These are phyloP conservation scores for Heliothis subflexa DNA, from an alignment of 1,140 invertebrate genomes.

Conservation along the genomic window DNA sequence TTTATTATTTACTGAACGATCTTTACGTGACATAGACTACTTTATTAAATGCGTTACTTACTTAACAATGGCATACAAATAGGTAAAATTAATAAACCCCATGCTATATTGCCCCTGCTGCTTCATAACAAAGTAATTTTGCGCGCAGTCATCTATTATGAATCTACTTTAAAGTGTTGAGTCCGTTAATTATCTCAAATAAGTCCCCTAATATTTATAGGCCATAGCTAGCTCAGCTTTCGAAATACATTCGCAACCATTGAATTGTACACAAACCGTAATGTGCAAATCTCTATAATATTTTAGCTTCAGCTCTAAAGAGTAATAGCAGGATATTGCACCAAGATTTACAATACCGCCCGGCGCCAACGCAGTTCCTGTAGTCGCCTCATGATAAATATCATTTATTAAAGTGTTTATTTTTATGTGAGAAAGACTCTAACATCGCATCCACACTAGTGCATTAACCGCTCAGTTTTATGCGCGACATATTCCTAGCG, in stretches of 20 bases:
- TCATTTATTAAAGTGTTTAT: conserved; percentile 21
- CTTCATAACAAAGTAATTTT: no score
- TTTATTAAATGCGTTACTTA: conserved; percentile 33
- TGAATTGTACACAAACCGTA: conserved; percentile 16
- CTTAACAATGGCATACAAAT: neutral
- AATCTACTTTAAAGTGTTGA: neutral
- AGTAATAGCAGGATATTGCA: conserved; percentile 41
- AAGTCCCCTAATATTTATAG: conserved; percentile 2
- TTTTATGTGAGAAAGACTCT: conserved; percentile 1
- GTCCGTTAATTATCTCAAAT: neutral
- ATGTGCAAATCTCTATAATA: conserved; percentile 43
- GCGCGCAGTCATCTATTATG: no score
- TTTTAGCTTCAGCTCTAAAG: conserved; percentile 25
- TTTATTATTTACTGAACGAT: conserved; percentile 58
- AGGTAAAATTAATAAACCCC: neutral
- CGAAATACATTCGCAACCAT: conserved; percentile 12
- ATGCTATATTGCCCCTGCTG: no score
- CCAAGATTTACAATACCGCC: conserved; percentile 38
- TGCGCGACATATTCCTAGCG: no score
- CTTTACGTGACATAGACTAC: conserved; percentile 38
- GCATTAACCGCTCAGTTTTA: no score
- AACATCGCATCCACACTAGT: no score
- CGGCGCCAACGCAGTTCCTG: conserved; percentile 28
- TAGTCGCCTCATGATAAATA: conserved; percentile 26
- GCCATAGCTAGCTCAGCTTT: neutral